These are phyloP conservation scores for Tachycineta bicolor DNA, from an alignment of 2,113 vertebrate genomes.

Conservation along the genomic window DNA sequence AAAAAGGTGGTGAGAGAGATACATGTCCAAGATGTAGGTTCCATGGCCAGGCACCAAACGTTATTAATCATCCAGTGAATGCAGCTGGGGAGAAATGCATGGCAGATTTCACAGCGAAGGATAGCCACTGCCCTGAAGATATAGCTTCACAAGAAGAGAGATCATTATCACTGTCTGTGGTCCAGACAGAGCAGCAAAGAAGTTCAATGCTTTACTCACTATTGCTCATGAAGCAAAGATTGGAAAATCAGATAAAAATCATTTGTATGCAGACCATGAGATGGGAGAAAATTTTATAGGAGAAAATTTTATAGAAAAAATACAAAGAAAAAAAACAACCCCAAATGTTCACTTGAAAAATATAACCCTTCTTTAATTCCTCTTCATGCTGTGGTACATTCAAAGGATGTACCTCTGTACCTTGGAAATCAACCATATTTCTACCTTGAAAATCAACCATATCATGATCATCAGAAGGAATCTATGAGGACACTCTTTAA, in stretches of 20 bases:
- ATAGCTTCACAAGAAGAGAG: neutral
- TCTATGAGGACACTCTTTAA: neutral
- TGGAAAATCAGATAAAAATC: slow-evolving; percentile 34
- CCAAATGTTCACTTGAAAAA: neutral
- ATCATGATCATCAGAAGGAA: neutral
- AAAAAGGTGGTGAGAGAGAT: neutral
- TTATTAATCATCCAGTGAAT: neutral
- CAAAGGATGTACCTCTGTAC: neutral
- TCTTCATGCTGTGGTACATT: neutral
- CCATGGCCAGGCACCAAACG: neutral
- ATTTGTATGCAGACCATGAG: neutral
- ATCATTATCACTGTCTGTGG: slow-evolving; percentile 18
- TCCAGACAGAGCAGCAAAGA: slow-evolving; percentile 28
- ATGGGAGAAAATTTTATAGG: neutral
- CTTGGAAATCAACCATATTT: neutral
- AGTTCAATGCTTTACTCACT: slow-evolving; percentile 1
- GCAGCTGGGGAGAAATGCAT: neutral
- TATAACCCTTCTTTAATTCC: neutral
- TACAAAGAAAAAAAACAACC: neutral
- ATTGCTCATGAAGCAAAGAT: neutral
- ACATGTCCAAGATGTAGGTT: neutral
- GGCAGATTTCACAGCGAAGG: neutral
- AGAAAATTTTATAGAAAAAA: neutral
- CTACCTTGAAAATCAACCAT: neutral
- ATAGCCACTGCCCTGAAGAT: neutral